These are phyloP conservation scores for Scarus forsteni DNA, from an alignment of 2,797 vertebrate genomes.

Conservation along the genomic window DNA sequence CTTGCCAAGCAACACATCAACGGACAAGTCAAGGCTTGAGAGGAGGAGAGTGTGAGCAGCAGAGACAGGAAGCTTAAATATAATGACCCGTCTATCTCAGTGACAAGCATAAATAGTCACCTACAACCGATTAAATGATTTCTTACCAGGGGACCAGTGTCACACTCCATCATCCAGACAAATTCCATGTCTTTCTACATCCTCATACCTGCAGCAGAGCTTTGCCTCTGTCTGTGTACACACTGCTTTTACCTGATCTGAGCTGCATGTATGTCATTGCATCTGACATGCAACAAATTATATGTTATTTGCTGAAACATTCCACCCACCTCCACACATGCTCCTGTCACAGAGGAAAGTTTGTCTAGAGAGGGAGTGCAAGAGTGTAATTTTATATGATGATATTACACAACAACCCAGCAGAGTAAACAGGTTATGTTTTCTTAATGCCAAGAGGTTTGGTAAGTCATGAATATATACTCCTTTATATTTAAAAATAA, in stretches of 20 bases:
- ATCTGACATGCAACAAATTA: constrained; percentile 53
- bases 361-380: constrained; percentile 10
- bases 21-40: constrained; percentile 72
- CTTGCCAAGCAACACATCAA: constrained; percentile 78
- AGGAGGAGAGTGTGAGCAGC: constrained; percentile 35
- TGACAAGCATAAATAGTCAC: constrained; percentile 26
- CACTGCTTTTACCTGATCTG: neutral
- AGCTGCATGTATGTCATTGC: constrained; percentile 36
- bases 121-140: constrained; percentile 18
- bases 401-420: neutral
- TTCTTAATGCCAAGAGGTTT: neutral
- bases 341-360: constrained; percentile 35
- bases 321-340: constrained; percentile 33
- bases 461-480: neutral
- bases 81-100: constrained; percentile 31
- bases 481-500: neutral
- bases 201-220: constrained; percentile 13
- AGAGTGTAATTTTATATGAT: constrained; percentile 1
- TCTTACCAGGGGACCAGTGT: constrained; percentile 13
- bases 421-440: neutral
- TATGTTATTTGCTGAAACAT: constrained; percentile 52
- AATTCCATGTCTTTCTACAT: constrained; percentile 20
- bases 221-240: neutral
- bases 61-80: constrained; percentile 11
- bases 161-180: constrained; percentile 28